Evolutionary conservation across 2,113 vertebrate species (phyloP).

Genomic region (Microtus richardsoni): DNA sequence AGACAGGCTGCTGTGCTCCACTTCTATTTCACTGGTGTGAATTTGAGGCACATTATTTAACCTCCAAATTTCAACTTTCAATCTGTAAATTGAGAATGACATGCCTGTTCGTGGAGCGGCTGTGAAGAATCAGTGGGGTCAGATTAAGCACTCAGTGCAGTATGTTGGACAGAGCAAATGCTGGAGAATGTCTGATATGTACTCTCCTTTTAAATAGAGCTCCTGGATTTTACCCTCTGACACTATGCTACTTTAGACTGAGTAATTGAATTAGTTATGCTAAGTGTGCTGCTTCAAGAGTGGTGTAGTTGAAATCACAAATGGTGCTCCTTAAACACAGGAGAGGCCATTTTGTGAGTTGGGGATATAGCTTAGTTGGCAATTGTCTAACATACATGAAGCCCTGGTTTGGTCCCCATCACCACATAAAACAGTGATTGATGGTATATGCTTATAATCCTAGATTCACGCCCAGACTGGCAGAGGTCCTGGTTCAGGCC

Average conservation of each 20-base stretch:
- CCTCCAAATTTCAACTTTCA: constrained; percentile 2
- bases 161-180: background rate
- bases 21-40: background rate
- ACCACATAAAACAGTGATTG: background rate
- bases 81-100: background rate
- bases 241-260: background rate
- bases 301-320: background rate
- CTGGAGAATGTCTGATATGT: background rate
- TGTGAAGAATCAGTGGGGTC: background rate
- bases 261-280: background rate
- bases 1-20: background rate
- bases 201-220: background rate
- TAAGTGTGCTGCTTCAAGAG: background rate
- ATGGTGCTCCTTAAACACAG: background rate
- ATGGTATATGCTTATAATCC: background rate
- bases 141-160: background rate
- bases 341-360: background rate
- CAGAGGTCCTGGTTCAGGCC: too few species aligned
- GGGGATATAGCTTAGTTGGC: background rate
- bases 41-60: background rate
- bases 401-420: background rate
- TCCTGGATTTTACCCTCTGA: background rate
- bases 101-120: background rate
- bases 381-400: background rate
- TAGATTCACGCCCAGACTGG: too few species aligned